Evolutionary conservation across 2,888 invertebrate species (phyloP).

Genomic region (Flexamia atlantica): DNA sequence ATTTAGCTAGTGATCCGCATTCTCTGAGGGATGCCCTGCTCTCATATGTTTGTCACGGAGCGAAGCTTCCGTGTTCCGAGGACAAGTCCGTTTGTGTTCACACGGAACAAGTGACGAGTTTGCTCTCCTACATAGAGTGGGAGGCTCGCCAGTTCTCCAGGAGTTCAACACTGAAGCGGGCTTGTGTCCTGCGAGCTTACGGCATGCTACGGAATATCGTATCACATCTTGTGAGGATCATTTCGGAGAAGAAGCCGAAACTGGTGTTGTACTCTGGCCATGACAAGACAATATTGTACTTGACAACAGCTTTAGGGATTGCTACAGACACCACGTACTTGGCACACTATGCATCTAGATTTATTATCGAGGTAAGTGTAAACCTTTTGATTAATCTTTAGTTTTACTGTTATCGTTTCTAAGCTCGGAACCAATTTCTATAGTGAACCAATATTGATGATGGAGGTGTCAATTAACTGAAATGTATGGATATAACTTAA

Average conservation of each 20-base stretch:
- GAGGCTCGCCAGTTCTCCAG: conserved; percentile 82
- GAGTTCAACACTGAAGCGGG: conserved; percentile 80
- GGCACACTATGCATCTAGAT: conserved; percentile 91
- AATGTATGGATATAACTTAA: too few relatives aligned
- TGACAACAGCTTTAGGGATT: conserved; percentile 89
- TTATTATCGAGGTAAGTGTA: conserved; percentile 87
- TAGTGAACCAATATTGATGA: too few relatives aligned
- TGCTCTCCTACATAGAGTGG: conserved; percentile 91
- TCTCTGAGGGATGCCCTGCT: conserved; percentile 88
- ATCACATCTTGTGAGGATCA: conserved; percentile 88
- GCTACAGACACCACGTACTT: conserved; percentile 79
- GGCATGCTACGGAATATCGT: conserved; percentile 91
- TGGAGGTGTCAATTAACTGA: too few relatives aligned
- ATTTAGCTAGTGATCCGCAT: conserved; percentile 81
- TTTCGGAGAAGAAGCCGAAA: conserved; percentile 85
- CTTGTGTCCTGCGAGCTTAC: conserved; percentile 87
- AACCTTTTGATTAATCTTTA: too few relatives aligned
- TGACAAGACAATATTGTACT: conserved; percentile 92
- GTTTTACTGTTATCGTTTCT: too few relatives aligned
- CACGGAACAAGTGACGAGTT: conserved; percentile 84
- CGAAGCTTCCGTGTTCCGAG: conserved; percentile 84
- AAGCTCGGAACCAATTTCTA: too few relatives aligned
- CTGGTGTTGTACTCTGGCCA: conserved; percentile 93
- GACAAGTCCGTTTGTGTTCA: conserved; percentile 77
- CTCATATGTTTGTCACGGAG: conserved; percentile 91